Evolutionary conservation across 2,888 invertebrate species (phyloP).

Genomic region (Sesia apiformis): DNA sequence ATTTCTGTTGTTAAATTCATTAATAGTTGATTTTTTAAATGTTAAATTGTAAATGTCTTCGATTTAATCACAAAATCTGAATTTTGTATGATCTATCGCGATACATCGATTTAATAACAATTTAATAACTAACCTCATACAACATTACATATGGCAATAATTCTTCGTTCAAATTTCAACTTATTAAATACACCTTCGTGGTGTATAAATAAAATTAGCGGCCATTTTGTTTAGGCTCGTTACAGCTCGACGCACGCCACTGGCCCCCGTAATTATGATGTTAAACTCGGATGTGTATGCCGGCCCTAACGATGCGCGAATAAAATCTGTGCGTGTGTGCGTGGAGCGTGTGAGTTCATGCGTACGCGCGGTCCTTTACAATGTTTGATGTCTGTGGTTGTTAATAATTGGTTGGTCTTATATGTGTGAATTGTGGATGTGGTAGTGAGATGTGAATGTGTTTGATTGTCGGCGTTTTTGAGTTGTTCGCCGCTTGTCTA

Average conservation of each 20-base stretch:
- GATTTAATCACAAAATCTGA: too few species aligned
- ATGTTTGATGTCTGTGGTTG: conserved; percentile 12
- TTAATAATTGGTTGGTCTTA: conserved; percentile 1
- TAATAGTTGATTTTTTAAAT: too few species aligned
- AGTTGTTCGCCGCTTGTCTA: conserved; percentile 55
- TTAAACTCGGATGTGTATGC: conserved; percentile 34
- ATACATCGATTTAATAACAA: too few species aligned
- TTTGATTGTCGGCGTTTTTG: conserved; percentile 64
- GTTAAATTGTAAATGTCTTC: too few species aligned
- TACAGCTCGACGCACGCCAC: conserved; percentile 70
- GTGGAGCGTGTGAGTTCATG: conserved; percentile 10
- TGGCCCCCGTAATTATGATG: conserved; percentile 69
- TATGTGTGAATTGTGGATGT: not conserved
- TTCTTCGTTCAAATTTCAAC: conserved; percentile 33
- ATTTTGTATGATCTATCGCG: too few species aligned
- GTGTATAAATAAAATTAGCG: conserved; percentile 55
- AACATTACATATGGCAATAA: too few species aligned
- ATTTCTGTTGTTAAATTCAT: too few species aligned
- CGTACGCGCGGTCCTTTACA: conserved; percentile 19
- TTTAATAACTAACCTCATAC: too few species aligned
- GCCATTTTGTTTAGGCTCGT: conserved; percentile 73
- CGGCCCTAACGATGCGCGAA: conserved; percentile 37
- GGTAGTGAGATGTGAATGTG: conserved; percentile 17
- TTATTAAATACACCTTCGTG: conserved; percentile 46
- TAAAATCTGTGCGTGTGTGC: conserved; percentile 28